phyloP scores from a whole-genome alignment of 2,888 invertebrate genomes.

The Scotopteryx bipunctaria region DNA sequence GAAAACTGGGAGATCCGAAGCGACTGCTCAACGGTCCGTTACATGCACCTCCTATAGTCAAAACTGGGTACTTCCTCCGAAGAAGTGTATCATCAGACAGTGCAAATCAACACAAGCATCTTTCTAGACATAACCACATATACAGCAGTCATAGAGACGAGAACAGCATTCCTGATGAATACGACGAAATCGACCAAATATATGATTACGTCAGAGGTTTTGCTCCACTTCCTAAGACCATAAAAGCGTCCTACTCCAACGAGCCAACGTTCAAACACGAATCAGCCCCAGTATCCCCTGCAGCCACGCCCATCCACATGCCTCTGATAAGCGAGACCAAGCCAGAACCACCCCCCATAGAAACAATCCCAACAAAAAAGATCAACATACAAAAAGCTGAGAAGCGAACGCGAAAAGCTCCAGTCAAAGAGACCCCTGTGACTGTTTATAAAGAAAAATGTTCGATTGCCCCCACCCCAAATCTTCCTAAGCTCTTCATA shows the following conservation, averaged over 20 bases:
- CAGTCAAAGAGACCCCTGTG: constrained; percentile 80
- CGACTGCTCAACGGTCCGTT: constrained; percentile 71
- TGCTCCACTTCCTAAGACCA: constrained; percentile 93
- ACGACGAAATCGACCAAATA: constrained; percentile 98
- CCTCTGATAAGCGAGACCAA: constrained; percentile 84
- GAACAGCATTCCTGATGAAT: constrained; percentile 89
- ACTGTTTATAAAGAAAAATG: constrained; percentile 84
- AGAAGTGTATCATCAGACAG: constrained; percentile 91
- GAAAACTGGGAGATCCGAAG: constrained; percentile 88
- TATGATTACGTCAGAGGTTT: constrained; percentile 97
- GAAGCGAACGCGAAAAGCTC: constrained; percentile 88
- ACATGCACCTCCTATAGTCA: constrained; percentile 74
- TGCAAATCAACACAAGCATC: constrained; percentile 82
- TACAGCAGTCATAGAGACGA: constrained; percentile 85
- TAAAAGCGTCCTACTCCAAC: constrained; percentile 85
- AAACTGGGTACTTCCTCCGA: constrained; percentile 88
- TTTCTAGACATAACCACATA: constrained; percentile 78
- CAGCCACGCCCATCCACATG: constrained; percentile 81
- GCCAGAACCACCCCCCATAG: constrained; percentile 95
- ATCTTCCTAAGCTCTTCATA: constrained; percentile 90
- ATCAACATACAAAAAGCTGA: constrained; percentile 84
- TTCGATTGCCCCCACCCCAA: constrained; percentile 77
- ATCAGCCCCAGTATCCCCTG: constrained; percentile 83
- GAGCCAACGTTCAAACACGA: constrained; percentile 74
- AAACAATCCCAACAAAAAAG: constrained; percentile 94